Evolutionary conservation across 1,140 invertebrate genomes (phyloP).

Genomic region (Bombus sibiricus): DNA sequence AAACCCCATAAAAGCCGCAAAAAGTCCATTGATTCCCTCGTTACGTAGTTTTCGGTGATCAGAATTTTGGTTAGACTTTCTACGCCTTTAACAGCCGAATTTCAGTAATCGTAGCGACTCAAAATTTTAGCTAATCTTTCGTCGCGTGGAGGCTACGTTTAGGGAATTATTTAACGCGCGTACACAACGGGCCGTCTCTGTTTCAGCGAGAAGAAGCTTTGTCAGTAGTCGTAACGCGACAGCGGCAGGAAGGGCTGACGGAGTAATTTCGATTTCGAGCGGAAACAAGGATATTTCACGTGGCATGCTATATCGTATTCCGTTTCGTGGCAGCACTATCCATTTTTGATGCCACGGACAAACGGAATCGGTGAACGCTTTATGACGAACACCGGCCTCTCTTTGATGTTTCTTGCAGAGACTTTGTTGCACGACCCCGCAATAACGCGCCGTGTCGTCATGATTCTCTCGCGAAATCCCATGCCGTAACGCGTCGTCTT

Average conservation of each 20-base stretch:
- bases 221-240: not conserved
- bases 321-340: conserved; percentile 21
- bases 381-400: conserved; percentile 15
- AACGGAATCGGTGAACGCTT: conserved; percentile 50
- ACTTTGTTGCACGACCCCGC: conserved; percentile 29
- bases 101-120: not conserved
- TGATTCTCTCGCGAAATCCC: not conserved
- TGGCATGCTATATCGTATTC: conserved; percentile 43
- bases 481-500: not conserved
- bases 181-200: conserved; percentile 6
- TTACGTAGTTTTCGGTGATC: too few relatives aligned
- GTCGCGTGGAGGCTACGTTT: not conserved
- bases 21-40: not conserved
- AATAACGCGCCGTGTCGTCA: not conserved
- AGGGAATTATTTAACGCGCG: conserved; percentile 42
- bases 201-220: conserved; percentile 26
- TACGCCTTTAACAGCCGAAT: not conserved
- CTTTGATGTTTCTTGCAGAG: conserved; percentile 50
- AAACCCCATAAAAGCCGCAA: not conserved
- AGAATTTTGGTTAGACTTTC: too few relatives aligned
- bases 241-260: not conserved
- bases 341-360: conserved; percentile 48
- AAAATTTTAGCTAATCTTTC: too few relatives aligned
- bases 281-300: conserved; percentile 14
- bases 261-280: conserved; percentile 37